A percentile compares a stretch with the other conserved stretches of the same genome.
Evolutionary conservation across 2,797 vertebrate genomes (phyloP).

Genomic region (Poeciliopsis gracilis): DNA sequence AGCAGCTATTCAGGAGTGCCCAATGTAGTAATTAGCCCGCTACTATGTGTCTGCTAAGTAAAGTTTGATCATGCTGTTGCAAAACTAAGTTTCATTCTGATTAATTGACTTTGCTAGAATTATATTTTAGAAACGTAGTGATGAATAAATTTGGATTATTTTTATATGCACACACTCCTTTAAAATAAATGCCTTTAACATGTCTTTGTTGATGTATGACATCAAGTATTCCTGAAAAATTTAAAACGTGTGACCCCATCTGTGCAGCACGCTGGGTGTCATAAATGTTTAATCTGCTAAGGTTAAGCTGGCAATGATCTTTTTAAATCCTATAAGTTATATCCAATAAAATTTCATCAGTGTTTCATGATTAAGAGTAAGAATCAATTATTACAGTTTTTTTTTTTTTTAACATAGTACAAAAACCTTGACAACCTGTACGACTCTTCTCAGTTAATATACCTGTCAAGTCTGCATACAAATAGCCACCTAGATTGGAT

Average conservation of each 20-base stretch:
- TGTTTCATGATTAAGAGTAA: slow-evolving; percentile 35
- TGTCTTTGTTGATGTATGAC: slow-evolving; percentile 2
- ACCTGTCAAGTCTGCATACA: background rate
- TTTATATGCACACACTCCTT: background rate
- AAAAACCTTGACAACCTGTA: slow-evolving; percentile 21
- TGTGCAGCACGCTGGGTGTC: background rate
- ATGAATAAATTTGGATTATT: background rate
- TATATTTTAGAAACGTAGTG: background rate
- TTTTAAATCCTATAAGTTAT: slow-evolving; percentile 29
- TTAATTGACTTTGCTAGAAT: background rate
- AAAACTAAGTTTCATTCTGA: background rate
- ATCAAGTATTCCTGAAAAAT: background rate
- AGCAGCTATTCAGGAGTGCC: background rate
- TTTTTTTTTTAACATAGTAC: slow-evolving; percentile 3
- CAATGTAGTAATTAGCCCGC: background rate
- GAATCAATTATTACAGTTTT: background rate
- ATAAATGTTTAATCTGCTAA: slow-evolving; percentile 4
- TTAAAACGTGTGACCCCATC: background rate
- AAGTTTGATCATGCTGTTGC: background rate
- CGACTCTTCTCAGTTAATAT: background rate
- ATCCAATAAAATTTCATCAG: slow-evolving; percentile 44
- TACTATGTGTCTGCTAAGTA: background rate
- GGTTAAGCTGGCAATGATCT: slow-evolving; percentile 24
- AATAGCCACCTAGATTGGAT: slow-evolving; percentile 27
- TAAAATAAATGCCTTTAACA: background rate